These are phyloP conservation scores for Pogonomyrmex californicus DNA, from an alignment of 1,140 invertebrate genomes.

Conservation along the genomic window DNA sequence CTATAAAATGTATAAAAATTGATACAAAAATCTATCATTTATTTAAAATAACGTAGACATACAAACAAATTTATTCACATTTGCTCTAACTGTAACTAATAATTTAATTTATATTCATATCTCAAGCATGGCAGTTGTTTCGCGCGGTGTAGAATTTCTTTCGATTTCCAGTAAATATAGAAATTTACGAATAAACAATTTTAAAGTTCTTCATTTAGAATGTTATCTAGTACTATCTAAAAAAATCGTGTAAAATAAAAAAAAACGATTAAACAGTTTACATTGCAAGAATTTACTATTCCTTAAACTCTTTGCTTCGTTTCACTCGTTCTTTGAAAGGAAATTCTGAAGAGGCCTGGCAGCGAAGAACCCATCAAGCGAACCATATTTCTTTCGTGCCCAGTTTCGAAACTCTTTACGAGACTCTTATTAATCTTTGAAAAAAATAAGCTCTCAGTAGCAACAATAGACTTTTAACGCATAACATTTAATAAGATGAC, in stretches of 20 bases:
- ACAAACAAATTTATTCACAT: too few species aligned
- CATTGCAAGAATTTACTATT: constrained; percentile 20
- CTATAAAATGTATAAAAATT: background rate
- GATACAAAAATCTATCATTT: background rate
- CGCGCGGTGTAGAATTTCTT: background rate
- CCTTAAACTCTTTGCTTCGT: constrained; percentile 8
- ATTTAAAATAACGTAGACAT: background rate
- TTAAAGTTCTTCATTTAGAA: constrained; percentile 1
- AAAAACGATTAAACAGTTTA: constrained; percentile 46
- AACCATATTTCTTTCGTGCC: constrained; percentile 32
- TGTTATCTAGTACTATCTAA: background rate
- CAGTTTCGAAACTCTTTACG: constrained; percentile 26
- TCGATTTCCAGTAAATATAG: background rate
- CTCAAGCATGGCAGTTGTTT: background rate
- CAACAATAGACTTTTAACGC: background rate
- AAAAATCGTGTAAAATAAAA: constrained; percentile 39
- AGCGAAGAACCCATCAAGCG: constrained; percentile 59
- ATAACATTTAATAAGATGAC: constrained; percentile 6
- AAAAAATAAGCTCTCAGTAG: constrained; percentile 37
- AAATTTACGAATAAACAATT: background rate
- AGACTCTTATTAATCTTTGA: constrained; percentile 36
- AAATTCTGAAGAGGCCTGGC: constrained; percentile 59
- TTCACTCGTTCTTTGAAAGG: constrained; percentile 39
- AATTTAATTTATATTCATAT: background rate
- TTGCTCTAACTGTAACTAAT: too few species aligned